Base-by-base conservation (phyloP, 2,797 vertebrate genomes). In the Kryptolebias ocellatus region DNA sequence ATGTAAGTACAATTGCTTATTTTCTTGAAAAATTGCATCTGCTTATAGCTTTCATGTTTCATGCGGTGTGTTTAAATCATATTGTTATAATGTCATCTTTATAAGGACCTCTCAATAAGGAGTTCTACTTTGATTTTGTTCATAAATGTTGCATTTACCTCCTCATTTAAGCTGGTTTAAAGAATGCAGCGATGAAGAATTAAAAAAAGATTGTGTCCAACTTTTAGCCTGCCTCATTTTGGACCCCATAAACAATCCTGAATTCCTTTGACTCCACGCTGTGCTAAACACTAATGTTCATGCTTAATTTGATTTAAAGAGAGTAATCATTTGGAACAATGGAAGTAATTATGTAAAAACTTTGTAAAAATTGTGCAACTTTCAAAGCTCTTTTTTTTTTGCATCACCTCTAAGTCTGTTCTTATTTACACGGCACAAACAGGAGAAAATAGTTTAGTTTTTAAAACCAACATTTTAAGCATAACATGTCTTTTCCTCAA, bases 1-100 rank as follows among this genome's bases (percentile, higher is more conserved):
- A 89, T 80, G 95, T 96, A 83, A 95, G 95, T 95, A 88, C 15
- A 12, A 50, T 37, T 2, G 46, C 20, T 11, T 17, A 46, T 17
- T 49, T 60, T 17, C 4, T 52, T 18, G 46, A 39, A 53, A 60
- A 57, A 18, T 37, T 31, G 10, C 2, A 3, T 2, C 5, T 49
- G 2, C 4, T 18, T n/a, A 4, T 17, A 42, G 29, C 37, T 20
- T 42, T 44, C 2, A 54, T 12, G 2, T 46, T 17, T 11, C 20
- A 24, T 24, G 20, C 20, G 20, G 8, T 58, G 5, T 11, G 1
- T 27, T 20, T 12, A 4, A 31, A 16, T 17, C 5, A 34, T 34
- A 34, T 5, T 29, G 24, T 28, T 12, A 20, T 20, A 17, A 5
- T 42, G 15, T 27, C 46, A 24, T 17, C 28, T 5, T 28, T 42